Base-by-base conservation (phyloP, 2,797 vertebrate genomes). In the Mareca strepera region DNA sequence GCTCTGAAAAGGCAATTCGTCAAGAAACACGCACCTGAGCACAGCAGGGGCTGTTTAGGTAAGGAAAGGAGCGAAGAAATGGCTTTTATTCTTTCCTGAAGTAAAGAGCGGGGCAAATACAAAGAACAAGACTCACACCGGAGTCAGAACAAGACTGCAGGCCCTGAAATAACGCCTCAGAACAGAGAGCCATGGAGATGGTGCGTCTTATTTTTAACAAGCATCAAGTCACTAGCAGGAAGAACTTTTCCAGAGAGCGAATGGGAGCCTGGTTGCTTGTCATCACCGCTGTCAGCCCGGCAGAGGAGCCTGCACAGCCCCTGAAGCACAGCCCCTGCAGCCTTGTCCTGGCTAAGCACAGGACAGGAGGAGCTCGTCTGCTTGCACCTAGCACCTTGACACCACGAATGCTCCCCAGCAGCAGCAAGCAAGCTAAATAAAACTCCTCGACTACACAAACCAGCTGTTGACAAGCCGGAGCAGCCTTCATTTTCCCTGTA, bases 351-450 rank as follows among this genome's bases (percentile, higher is more conserved):
- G 29, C 59, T n/a, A 18, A 82, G 41, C 12, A 81, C 50, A 80
- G 56, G 66, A 9, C 5, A 44, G 63, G 31, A 22, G 13, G 23
- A 52, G 39, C n/a, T 80, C 6, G 18, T 35, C 60, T 56, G n/a
- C 52, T 29, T 2, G 0, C 29, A 62, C 60, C 52, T 41, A 25
- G 28, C 9, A 9, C 6, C 20, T 37, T 4, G 5, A 9, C 33
- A 35, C 28, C 21, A 33, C 8, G 7, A 12, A 16, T 22, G 8
- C 33, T 31, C 4, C 15, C 15, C 26, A 60, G 56, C 33, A 22
- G 26, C 25, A 28, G 43, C 29, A 28, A 12, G 56, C 11, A 17
- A 35, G 55, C n/a, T 20, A 20, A 28, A 48, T 20, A 26, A 28
- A 48, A 28, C 63, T 63, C 60, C 9, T 26, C 46, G 5, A 13